These are phyloP conservation scores for Paracentrotus lividus DNA, from an alignment of 53 echinoderm and acorn worm genomes.

Conservation along the genomic window DNA sequence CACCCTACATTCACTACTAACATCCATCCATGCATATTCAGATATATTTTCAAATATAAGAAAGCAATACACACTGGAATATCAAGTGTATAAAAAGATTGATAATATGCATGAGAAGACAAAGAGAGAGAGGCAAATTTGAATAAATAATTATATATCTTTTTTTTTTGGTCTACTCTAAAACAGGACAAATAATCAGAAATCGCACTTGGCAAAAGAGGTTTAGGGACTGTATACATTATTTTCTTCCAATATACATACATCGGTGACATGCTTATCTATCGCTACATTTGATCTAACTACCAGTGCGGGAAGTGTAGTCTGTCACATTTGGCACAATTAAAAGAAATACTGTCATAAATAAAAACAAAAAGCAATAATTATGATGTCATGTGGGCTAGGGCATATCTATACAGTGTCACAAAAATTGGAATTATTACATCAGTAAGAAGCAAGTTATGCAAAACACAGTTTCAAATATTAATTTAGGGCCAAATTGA, in stretches of 20 bases:
- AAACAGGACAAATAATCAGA: conserved; percentile 35
- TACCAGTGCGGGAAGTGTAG: conserved; percentile 1
- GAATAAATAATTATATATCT: conserved; percentile 66
- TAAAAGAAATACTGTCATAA: conserved; percentile 47
- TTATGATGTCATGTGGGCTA: not conserved
- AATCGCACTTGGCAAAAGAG: conserved; percentile 52
- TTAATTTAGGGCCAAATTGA: not conserved
- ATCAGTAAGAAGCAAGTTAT: not conserved
- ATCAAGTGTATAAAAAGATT: conserved; percentile 64
- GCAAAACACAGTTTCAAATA: not conserved
- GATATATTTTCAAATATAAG: conserved; percentile 57
- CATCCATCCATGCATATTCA: conserved; percentile 34
- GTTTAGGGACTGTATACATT: conserved; percentile 40
- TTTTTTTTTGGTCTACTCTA: conserved; percentile 47
- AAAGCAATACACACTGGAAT: conserved; percentile 64
- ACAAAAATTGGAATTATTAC: conserved; percentile 43
- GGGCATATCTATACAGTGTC: conserved; percentile 9
- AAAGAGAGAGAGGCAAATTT: conserved; percentile 61
- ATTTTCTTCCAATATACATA: conserved; percentile 34
- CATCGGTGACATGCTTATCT: not conserved
- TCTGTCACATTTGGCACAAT: conserved; percentile 55
- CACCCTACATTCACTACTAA: conserved; percentile 35
- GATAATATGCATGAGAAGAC: conserved; percentile 61
- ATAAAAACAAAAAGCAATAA: not conserved
- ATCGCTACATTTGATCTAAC: conserved; percentile 11